phyloP scores from a whole-genome alignment of 2,113 vertebrate genomes.

The Pachycephala philippinensis region DNA sequence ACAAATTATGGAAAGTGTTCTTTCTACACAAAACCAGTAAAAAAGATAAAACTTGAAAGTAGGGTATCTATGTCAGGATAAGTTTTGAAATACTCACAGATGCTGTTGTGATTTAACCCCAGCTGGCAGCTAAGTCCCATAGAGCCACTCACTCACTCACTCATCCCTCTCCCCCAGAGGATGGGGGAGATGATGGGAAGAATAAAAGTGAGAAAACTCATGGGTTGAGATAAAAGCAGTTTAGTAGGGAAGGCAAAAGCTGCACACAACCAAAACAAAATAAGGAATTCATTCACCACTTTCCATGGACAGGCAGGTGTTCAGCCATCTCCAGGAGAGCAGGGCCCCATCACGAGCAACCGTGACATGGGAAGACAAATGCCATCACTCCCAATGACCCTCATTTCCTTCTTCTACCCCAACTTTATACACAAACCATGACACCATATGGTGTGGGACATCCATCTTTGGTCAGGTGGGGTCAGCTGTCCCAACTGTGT shows the following conservation, averaged over 20 bases:
- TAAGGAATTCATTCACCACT: neutral
- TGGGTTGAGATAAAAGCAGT: neutral
- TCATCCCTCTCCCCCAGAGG: neutral
- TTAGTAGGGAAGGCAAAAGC: neutral
- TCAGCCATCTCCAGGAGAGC: neutral
- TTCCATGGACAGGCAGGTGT: neutral
- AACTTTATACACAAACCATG: neutral
- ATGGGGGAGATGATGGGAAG: neutral
- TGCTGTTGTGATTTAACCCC: neutral
- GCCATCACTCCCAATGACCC: neutral
- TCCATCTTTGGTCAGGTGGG: neutral
- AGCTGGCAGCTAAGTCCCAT: neutral
- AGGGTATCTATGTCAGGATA: accelerated
- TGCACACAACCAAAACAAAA: neutral
- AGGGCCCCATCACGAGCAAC: accelerated
- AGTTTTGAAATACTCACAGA: neutral
- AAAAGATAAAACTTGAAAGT: neutral
- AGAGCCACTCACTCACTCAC: neutral
- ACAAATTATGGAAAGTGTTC: neutral
- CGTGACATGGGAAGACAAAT: neutral
- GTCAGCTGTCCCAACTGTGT: neutral
- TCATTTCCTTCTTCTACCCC: neutral
- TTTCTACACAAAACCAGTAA: neutral
- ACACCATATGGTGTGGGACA: neutral
- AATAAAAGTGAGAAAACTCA: neutral